A percentile compares a stretch with the other conserved stretches of the same genome.
These are phyloP conservation scores for Arbacia lixula DNA, from an alignment of 53 echinoderm and acorn worm genomes.

Conservation along the genomic window DNA sequence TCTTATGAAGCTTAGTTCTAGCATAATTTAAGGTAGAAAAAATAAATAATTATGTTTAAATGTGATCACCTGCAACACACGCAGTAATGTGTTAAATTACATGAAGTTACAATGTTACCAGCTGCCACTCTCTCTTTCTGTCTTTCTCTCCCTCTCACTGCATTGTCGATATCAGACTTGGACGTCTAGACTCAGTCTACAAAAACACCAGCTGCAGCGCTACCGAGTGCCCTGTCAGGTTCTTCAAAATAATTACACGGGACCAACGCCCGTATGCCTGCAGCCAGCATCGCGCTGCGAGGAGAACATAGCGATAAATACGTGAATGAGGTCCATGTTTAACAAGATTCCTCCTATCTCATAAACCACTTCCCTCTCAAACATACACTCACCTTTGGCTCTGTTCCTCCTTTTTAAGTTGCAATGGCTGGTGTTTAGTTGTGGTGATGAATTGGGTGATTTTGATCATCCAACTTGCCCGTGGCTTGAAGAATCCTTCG, in stretches of 20 bases:
- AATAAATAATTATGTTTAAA: no score
- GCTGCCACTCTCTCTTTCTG: no score
- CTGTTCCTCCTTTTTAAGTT: neutral
- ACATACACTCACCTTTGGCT: neutral
- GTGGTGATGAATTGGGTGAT: no score
- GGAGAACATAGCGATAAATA: neutral
- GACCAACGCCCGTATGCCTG: conserved; percentile 5
- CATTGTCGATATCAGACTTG: no score
- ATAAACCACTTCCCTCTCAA: neutral
- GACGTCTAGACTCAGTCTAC: neutral
- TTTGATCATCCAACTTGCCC: conserved; percentile 41
- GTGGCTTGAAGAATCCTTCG: conserved; percentile 45
- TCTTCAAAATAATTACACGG: neutral
- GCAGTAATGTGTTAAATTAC: no score
- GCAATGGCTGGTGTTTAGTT: no score
- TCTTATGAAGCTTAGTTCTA: no score
- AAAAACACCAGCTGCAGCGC: neutral
- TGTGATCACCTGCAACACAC: no score
- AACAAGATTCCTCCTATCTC: neutral
- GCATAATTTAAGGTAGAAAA: no score
- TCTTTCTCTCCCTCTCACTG: no score
- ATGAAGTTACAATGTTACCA: no score
- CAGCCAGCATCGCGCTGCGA: neutral
- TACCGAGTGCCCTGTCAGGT: neutral
- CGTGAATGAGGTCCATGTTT: neutral